phyloP scores from a whole-genome alignment of 2,888 invertebrate genomes.

The Mythimna lalbum region DNA sequence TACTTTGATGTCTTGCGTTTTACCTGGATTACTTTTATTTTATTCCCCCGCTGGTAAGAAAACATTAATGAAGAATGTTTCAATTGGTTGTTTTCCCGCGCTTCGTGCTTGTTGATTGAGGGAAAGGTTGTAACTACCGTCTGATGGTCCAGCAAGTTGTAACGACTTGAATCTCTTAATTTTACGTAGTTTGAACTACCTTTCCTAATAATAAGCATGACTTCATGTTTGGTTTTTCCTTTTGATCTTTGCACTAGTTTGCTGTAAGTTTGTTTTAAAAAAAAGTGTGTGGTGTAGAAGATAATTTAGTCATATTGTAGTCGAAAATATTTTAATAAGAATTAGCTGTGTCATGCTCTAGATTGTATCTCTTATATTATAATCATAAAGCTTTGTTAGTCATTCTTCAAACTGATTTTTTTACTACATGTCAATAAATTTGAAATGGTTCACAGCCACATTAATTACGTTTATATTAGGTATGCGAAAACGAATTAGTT shows the following conservation, averaged over 20 bases:
- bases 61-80: conserved; percentile 45
- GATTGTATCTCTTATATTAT: conserved; percentile 18
- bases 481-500: conserved; percentile 70
- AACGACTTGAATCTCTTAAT: neutral
- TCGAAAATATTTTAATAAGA: neutral
- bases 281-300: neutral
- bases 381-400: conserved; percentile 15
- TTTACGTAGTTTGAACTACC: neutral
- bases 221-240: neutral
- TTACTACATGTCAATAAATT: conserved; percentile 53
- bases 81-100: conserved; percentile 48
- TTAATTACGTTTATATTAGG: conserved; percentile 64
- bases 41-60: conserved; percentile 21
- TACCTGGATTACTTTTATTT: conserved; percentile 57
- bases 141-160: conserved; percentile 8
- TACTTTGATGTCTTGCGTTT: conserved; percentile 63
- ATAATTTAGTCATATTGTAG: neutral
- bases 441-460: conserved; percentile 55
- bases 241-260: neutral
- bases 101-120: conserved; percentile 24
- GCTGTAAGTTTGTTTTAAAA: neutral
- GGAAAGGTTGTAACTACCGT: conserved; percentile 19
- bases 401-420: conserved; percentile 25
- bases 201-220: neutral
- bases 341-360: conserved; percentile 14